A percentile compares a stretch with the other conserved stretches of the same genome.
Evolutionary conservation across 2,113 vertebrate species (phyloP).

Genomic region (Hypanus sabinus): DNA sequence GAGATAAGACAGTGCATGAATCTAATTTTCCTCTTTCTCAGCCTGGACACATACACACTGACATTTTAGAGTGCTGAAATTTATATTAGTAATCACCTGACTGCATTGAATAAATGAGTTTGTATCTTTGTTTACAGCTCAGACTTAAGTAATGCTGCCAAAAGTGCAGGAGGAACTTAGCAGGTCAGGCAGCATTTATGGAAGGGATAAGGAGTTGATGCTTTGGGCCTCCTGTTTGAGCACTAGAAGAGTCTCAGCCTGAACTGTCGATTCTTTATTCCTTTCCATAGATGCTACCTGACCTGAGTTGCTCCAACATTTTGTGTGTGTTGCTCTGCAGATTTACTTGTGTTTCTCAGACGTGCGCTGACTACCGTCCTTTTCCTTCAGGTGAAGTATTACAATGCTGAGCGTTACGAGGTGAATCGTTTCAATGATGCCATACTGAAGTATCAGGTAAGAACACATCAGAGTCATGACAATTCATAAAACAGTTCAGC

Average conservation of each 20-base stretch:
- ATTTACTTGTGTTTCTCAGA: background rate
- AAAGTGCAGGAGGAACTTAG: too few relatives aligned
- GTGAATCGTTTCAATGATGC: constrained; percentile 74
- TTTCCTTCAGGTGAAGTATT: constrained; percentile 80
- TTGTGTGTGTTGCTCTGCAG: too few relatives aligned
- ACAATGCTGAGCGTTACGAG: constrained; percentile 83
- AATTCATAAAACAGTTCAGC: background rate
- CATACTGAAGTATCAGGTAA: constrained; percentile 86
- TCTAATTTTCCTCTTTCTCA: background rate
- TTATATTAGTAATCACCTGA: background rate
- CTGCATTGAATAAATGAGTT: background rate
- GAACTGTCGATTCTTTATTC: too few relatives aligned
- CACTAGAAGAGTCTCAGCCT: too few relatives aligned
- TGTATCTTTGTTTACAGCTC: background rate
- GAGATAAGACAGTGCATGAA: background rate
- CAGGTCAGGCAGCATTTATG: too few relatives aligned
- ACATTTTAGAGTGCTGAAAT: background rate
- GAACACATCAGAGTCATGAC: background rate
- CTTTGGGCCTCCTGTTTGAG: too few relatives aligned
- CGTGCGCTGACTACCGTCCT: background rate
- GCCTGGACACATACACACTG: background rate
- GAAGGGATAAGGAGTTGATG: too few relatives aligned
- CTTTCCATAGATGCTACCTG: too few relatives aligned
- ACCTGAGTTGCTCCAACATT: too few relatives aligned
- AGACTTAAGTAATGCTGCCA: too few relatives aligned